phyloP scores from a whole-genome alignment of 2,888 invertebrate species.

The Hydropsyche betteni region DNA sequence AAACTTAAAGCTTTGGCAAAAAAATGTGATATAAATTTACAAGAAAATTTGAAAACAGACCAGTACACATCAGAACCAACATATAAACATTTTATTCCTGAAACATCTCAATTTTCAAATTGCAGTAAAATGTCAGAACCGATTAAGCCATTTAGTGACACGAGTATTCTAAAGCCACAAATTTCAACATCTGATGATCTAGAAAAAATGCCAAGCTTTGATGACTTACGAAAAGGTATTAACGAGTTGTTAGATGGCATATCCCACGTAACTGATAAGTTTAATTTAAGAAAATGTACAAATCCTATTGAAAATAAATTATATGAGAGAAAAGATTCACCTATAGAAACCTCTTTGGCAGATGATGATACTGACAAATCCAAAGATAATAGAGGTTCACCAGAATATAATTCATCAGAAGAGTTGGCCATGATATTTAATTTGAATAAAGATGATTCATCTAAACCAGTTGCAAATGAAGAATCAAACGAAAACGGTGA shows the following conservation, averaged over 20 bases:
- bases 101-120: background rate
- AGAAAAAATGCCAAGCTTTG: constrained; percentile 57
- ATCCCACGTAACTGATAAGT: constrained; percentile 64
- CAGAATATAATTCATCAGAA: constrained; percentile 73
- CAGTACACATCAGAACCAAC: background rate
- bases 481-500: constrained; percentile 54
- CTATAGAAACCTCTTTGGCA: constrained; percentile 56
- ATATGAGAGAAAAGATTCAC: constrained; percentile 55
- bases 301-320: constrained; percentile 46
- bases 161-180: background rate
- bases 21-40: constrained; percentile 47
- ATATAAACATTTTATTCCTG: too few species aligned
- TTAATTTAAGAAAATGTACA: constrained; percentile 54
- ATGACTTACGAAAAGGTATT: constrained; percentile 65
- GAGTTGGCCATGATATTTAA: constrained; percentile 73
- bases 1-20: constrained; percentile 53
- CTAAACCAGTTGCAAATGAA: constrained; percentile 27
- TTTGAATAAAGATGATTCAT: constrained; percentile 53
- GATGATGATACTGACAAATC: constrained; percentile 54
- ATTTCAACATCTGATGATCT: constrained; percentile 53
- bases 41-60: constrained; percentile 37
- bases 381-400: constrained; percentile 57
- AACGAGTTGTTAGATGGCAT: constrained; percentile 65
- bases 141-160: background rate
- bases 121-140: background rate